Base-by-base conservation (phyloP, 2,113 vertebrate genomes). In the Lutjanus erythropterus region DNA sequence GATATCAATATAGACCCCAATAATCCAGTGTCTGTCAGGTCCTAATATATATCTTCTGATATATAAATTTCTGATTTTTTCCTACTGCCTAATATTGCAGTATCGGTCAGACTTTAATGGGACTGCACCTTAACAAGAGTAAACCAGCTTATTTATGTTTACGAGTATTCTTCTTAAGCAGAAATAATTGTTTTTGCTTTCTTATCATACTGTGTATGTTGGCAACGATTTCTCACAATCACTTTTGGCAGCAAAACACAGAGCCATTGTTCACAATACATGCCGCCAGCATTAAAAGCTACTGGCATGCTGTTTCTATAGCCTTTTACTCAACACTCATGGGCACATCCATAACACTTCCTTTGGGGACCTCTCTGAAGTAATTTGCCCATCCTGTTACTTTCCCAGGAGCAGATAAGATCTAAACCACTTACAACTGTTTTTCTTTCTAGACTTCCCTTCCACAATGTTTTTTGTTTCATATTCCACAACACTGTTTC, bases 341-440 rank as follows among this genome's bases (percentile, higher is more conserved):
- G n/a, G 53, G 41, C 19, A 81, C 58, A 73, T 78, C 47, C 50
- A 41, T 25, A 70, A 47, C 61, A 82, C 75, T 90, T 90, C 88
- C 90, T 61, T 27, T 81, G 62, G 68, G 69, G 64, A 53, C 50
- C n/a, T 64, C 78, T 75, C 66, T 70, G 19, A 71, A 86, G 71
- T 84, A 5, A 81, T 84, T 84, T 81, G 76, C 58, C 25, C 82
- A 89, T 87, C 85, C 90, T 89, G 85, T 88, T 87, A 58, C 60
- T 85, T 83, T 90, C 65, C 68, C 49, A 58, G 12, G 41, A 65
- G 55, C 46, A 1, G 74, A 93, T 90, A 88, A 78, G 62, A 85
- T 89, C 75, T 66, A 7, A 70, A 71, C 66, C 64, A 25, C 73
- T 77, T 80, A 50, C 5, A 67, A 55, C 5, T 72, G 67, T 87